Evolutionary conservation across 2,888 invertebrate genomes (phyloP).

Genomic region (Oegoconia quadripuncta): DNA sequence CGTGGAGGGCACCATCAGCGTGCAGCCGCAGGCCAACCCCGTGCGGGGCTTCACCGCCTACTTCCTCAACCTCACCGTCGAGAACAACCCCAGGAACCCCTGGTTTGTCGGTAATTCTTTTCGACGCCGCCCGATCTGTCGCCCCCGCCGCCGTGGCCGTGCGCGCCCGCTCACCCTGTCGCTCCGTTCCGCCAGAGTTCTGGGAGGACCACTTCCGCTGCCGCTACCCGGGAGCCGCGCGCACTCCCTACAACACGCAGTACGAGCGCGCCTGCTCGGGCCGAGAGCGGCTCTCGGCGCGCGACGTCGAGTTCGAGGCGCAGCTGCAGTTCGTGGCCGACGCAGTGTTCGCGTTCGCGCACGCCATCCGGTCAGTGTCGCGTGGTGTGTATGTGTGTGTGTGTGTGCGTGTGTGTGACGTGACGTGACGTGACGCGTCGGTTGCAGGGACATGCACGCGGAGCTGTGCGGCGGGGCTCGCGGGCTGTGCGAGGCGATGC

Average conservation of each 20-base stretch:
- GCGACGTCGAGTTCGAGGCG: slow-evolving; percentile 91
- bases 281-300: slow-evolving; percentile 85
- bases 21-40: slow-evolving; percentile 94
- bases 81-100: slow-evolving; percentile 93
- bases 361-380: slow-evolving; percentile 84
- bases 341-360: slow-evolving; percentile 95
- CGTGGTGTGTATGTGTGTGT: slow-evolving; percentile 83
- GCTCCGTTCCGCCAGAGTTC: slow-evolving; percentile 81
- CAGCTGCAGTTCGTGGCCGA: slow-evolving; percentile 98
- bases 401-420: slow-evolving; percentile 88
- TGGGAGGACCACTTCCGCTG: slow-evolving; percentile 97
- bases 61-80: slow-evolving; percentile 90
- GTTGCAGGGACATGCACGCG: slow-evolving; percentile 88
- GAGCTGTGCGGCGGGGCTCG: slow-evolving; percentile 85
- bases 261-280: slow-evolving; percentile 86
- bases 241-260: slow-evolving; percentile 88
- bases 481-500: slow-evolving; percentile 93
- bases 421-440: slow-evolving; percentile 58
- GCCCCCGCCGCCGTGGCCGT: not conserved
- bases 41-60: slow-evolving; percentile 92
- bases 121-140: not conserved
- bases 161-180: not conserved
- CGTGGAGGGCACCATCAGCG: slow-evolving; percentile 88
- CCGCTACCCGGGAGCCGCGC: slow-evolving; percentile 87
- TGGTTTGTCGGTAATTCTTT: slow-evolving; percentile 92